Evolutionary conservation across 1,140 invertebrate genomes (phyloP), one percentile per base, ranked within the genome.

Genomic region (Artemia franciscana): DNA sequence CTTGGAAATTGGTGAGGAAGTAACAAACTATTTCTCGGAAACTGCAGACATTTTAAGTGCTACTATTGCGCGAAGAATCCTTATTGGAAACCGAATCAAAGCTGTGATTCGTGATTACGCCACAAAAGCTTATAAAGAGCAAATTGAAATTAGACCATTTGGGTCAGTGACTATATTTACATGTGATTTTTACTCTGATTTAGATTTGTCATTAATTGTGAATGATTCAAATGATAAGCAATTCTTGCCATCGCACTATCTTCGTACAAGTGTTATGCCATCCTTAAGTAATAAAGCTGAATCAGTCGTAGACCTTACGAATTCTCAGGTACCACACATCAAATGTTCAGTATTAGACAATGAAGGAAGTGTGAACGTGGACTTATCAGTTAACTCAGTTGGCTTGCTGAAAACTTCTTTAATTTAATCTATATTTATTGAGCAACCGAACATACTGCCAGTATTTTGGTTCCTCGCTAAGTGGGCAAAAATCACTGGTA

Each of bases 101-200:
- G 23, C 60, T 5, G 60, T 25, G 2, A 26, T 60, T n/a, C n/a
- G 26, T 21, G 18, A 21, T 21, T 24, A 21, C 26, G 12, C 9
- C 24, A 26, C n/a, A 12, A 5, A 51, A 3, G 39, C n/a, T n/a
- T n/a, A n/a, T n/a, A n/a, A n/a, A n/a, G n/a, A n/a, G n/a, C n/a
- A 18, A 26, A 18, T 27, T 18, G 21, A 5, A 27, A 21, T 27
- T 28, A 21, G 21, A 21, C 60, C 60, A 18, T 60, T 24, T 25
- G 60, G 60, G 21, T 60, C 60, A 9, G 60, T 60, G 5, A 24
- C 60, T 18, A 27, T 60, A 7, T 60, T 60, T 21, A 21, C 26
- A 18, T 60, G 60, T 28, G 60, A 60, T 21, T 1, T 3, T n/a
- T 21, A 21, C 26, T 60, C 60, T 15, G 60, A 60, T 27, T 5